Percentiles rank a stretch among this genome's conserved stretches.
Evolutionary conservation across 2,797 vertebrate genomes (phyloP).

Genomic region (Corythornis leucogaster): DNA sequence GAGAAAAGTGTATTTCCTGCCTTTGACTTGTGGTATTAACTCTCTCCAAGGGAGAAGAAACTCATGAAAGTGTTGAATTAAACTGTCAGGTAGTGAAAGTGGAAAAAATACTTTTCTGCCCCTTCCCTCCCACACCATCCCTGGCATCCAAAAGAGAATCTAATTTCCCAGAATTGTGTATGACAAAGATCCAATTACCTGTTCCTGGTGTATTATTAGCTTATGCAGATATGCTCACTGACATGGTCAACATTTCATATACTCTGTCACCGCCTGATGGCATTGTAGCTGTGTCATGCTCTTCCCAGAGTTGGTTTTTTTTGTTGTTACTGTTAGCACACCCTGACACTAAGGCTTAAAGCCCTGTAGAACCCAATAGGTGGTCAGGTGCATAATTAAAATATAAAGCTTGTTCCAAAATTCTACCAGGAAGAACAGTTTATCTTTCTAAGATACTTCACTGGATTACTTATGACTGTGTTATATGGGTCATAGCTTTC

Average conservation of each 20-base stretch:
- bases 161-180: not conserved
- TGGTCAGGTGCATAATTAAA: not conserved
- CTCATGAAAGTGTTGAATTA: not conserved
- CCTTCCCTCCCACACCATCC: not conserved
- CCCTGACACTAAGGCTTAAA: not conserved
- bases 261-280: slow-evolving; percentile 25
- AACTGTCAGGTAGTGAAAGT: not conserved
- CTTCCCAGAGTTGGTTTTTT: not conserved
- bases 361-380: not conserved
- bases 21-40: not conserved
- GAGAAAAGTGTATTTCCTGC: not conserved
- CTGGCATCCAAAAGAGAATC: not conserved
- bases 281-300: not conserved
- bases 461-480: not conserved
- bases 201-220: not conserved
- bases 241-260: not conserved
- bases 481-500: not conserved
- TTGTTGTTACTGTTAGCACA: not conserved
- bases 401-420: not conserved
- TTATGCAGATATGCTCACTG: not conserved
- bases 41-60: not conserved
- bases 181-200: not conserved
- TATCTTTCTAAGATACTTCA: not conserved
- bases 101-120: not conserved
- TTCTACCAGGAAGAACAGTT: not conserved